Conservation (phyloP, 92 coral and sea anemone genomes). For the Paramuricea clavata region DNA sequence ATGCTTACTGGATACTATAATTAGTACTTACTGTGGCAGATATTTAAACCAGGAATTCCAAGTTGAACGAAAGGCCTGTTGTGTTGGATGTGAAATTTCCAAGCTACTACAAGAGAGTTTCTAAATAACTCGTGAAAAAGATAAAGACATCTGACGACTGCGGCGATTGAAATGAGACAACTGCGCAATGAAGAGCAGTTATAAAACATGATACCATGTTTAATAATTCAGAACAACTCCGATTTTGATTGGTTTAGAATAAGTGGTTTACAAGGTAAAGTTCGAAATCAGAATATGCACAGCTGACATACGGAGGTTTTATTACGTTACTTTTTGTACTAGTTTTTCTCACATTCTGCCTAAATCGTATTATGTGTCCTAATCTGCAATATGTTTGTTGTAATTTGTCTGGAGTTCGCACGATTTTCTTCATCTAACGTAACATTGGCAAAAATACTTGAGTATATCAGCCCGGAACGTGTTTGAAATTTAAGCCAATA, state of each 20-base stretch:
- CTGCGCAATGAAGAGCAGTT: neutral
- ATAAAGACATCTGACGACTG: neutral
- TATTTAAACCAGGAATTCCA: neutral
- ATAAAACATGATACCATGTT: conserved; percentile 21
- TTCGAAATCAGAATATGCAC: conserved; percentile 17
- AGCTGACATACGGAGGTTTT: conserved; percentile 18
- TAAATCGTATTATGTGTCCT: neutral
- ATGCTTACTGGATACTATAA: no score
- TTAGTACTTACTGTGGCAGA: neutral
- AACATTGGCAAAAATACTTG: neutral
- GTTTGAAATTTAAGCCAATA: neutral
- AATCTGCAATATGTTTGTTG: neutral
- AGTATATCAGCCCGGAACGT: neutral
- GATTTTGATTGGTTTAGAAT: conserved; percentile 36
- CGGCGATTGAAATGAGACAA: neutral
- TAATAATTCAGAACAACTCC: conserved; percentile 13
- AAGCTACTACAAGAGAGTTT: neutral
- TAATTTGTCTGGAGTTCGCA: neutral
- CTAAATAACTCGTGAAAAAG: neutral
- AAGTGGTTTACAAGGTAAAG: conserved; percentile 21
- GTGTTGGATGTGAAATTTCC: neutral
- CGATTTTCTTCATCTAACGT: neutral
- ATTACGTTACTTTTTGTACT: neutral
- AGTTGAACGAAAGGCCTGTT: no score
- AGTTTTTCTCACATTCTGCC: neutral